A percentile compares a stretch with the other conserved stretches of the same genome.
These are phyloP conservation scores for Malacoraja senta DNA, from an alignment of 2,797 vertebrate genomes.

Conservation along the genomic window DNA sequence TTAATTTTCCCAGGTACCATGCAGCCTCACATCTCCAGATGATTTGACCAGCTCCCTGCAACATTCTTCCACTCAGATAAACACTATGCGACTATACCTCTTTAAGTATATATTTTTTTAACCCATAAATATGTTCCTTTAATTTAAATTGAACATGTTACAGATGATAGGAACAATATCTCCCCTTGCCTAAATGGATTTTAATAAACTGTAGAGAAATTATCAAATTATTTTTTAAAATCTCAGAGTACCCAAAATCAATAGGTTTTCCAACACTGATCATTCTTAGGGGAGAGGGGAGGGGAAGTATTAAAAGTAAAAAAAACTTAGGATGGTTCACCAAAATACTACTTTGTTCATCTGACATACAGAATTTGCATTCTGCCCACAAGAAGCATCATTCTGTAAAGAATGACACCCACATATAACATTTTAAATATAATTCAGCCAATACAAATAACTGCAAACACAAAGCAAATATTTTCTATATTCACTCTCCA, in stretches of 20 bases:
- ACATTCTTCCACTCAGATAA: too few relatives aligned
- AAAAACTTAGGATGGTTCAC: not conserved
- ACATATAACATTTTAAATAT: not conserved
- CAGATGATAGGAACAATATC: not conserved
- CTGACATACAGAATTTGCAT: not conserved
- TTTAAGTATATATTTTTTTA: not conserved
- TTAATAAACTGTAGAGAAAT: not conserved
- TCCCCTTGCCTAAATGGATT: not conserved
- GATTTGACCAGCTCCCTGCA: too few relatives aligned
- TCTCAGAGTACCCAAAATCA: not conserved
- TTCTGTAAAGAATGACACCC: not conserved
- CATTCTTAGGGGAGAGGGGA: too few relatives aligned
- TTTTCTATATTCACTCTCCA: not conserved
- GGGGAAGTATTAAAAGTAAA: not conserved
- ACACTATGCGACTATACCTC: too few relatives aligned
- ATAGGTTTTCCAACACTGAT: not conserved
- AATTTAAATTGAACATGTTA: not conserved
- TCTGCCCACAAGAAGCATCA: not conserved
- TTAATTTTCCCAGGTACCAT: too few relatives aligned
- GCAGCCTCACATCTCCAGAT: too few relatives aligned
- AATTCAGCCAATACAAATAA: not conserved
- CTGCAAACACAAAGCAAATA: not conserved
- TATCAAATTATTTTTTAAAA: not conserved
- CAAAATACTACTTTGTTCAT: not conserved
- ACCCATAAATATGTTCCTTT: not conserved